A percentile compares a stretch with the other conserved stretches of the same genome.
Evolutionary conservation across 2,888 invertebrate genomes (phyloP).

Genomic region (Chrysina gloriosa): DNA sequence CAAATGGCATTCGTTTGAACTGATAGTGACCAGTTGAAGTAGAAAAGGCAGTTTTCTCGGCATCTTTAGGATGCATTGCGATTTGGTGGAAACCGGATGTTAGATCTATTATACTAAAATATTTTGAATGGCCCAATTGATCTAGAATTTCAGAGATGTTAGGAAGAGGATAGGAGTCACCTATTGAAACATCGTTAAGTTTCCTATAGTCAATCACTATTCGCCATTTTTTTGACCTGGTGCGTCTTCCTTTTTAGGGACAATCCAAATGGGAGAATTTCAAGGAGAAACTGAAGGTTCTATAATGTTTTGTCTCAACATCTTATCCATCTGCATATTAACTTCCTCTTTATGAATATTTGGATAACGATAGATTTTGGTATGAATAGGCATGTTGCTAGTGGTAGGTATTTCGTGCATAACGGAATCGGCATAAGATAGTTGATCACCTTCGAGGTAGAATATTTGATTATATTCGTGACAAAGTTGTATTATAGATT

Average conservation of each 20-base stretch:
- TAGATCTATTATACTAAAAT: slow-evolving; percentile 51
- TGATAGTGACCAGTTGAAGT: slow-evolving; percentile 51
- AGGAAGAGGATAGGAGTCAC: too few species aligned
- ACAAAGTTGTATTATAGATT: slow-evolving; percentile 48
- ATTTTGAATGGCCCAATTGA: slow-evolving; percentile 51
- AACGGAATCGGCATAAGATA: slow-evolving; percentile 39
- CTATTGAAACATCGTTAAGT: too few species aligned
- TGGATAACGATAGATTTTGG: slow-evolving; percentile 3
- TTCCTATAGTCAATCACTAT: too few species aligned
- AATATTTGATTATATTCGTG: slow-evolving; percentile 52
- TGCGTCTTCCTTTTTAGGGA: too few species aligned
- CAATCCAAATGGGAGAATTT: background rate
- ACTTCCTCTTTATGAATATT: slow-evolving; percentile 58
- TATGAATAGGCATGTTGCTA: background rate
- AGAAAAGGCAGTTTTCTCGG: slow-evolving; percentile 51
- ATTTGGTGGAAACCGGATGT: slow-evolving; percentile 55
- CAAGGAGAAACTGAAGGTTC: slow-evolving; percentile 1
- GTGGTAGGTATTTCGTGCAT: background rate
- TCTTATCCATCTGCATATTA: slow-evolving; percentile 45
- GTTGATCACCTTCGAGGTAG: slow-evolving; percentile 48
- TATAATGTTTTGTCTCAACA: background rate
- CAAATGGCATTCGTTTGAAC: slow-evolving; percentile 52
- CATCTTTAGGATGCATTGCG: slow-evolving; percentile 45
- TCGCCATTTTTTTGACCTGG: too few species aligned
- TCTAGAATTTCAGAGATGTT: slow-evolving; percentile 55